Percentiles rank a stretch among this genome's conserved stretches.
Conservation (phyloP, 2,113 vertebrate genomes). For the Beaufortia kweichowensis region DNA sequence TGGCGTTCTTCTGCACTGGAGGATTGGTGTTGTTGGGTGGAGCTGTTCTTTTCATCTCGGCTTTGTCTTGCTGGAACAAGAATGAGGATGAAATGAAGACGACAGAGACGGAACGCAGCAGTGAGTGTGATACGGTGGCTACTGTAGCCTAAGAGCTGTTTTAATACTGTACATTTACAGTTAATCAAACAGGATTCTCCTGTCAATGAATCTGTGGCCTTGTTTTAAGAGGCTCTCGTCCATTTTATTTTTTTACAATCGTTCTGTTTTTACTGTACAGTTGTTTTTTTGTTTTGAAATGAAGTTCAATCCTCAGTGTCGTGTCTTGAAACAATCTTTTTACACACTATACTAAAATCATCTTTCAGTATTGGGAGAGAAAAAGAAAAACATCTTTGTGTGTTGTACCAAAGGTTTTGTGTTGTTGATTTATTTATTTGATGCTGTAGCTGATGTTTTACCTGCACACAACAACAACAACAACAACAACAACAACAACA, state of each 20-base stretch:
- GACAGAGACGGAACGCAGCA: slow-evolving; percentile 59
- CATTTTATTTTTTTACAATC: not conserved
- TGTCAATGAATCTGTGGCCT: slow-evolving; percentile 43
- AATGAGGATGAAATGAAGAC: slow-evolving; percentile 61
- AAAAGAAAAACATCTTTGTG: too few species aligned
- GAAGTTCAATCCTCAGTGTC: slow-evolving; percentile 20
- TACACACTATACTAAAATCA: not conserved
- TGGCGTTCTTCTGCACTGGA: slow-evolving; percentile 85
- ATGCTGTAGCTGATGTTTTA: not conserved
- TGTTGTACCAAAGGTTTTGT: not conserved
- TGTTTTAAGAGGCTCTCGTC: slow-evolving; percentile 50
- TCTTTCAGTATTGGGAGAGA: not conserved
- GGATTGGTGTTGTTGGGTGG: slow-evolving; percentile 80
- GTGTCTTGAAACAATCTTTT: not conserved
- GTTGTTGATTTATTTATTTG: slow-evolving; percentile 35
- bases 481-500: too few species aligned
- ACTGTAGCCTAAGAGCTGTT: slow-evolving; percentile 68
- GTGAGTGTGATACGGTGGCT: slow-evolving; percentile 75
- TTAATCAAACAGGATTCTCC: not conserved
- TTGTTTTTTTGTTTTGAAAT: not conserved
- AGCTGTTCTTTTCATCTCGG: slow-evolving; percentile 72
- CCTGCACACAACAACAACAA: too few species aligned
- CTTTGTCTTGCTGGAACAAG: slow-evolving; percentile 70
- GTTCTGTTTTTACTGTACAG: slow-evolving; percentile 17
- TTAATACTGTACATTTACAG: not conserved